Evolutionary conservation across 2,888 invertebrate genomes (phyloP), one percentile per base, ranked within the genome.

Genomic region (Lepidocyrtinus sp.): DNA sequence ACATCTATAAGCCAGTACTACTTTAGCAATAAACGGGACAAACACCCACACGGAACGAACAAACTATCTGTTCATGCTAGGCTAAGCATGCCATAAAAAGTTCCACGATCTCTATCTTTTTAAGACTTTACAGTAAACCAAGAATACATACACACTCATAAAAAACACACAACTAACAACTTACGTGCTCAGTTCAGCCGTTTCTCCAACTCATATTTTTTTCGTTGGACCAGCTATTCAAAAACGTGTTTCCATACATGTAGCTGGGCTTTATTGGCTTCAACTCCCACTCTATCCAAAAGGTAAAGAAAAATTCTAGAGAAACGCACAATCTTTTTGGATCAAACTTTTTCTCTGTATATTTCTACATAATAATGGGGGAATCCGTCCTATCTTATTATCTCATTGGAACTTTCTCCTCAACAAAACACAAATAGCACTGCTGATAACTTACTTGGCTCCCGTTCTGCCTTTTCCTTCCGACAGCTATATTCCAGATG

Each of bases 51-150:
- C 55, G 26, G 67, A 77, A n/a, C n/a, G n/a, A n/a, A 77, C 61
- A 73, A 72, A 68, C 76, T 76, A 81, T 81, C 81, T 73, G 45
- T 81, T 81, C 81, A 81, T 77, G 81, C 76, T 81, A 81, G 73
- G 61, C 76, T 76, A 76, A 76, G 81, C 81, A 76, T 81, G 77
- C 77, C 81, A 77, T 81, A 81, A 81, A 81, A 81, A 75, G 75
- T 80, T 80, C 64, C 59, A 75, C 75, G 80, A 80, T 80, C 75
- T 63, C 61, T 77, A 77, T 77, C 77, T 77, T 67, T 71, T 59
- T 67, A 71, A 71, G 77, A 55, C 45, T 24, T 17, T 59, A 2
- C 62, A 7, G 9, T 55, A 55, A 55, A 55, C 55, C 55, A 55
- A 55, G 55, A 55, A n/a, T 17, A 55, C 17, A 55, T 36, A 36